Evolutionary conservation across 37 sponge, comb jelly and placozoan species (phyloP).

Genomic region (Aphrocallistes beatrix): DNA sequence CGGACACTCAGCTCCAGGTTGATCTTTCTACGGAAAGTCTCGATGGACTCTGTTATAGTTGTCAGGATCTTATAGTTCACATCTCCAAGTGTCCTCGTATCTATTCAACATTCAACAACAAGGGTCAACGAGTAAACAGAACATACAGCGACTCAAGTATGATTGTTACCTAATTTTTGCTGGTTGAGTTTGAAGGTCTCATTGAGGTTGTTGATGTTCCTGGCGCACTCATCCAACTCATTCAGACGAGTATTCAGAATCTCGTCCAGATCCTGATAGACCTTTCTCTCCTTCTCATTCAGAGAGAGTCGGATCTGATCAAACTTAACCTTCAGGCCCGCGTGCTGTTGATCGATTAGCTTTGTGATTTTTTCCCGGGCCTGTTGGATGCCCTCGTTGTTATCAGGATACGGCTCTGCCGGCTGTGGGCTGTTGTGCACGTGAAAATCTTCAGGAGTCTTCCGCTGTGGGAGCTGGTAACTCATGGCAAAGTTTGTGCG

Average conservation of each 20-base stretch:
- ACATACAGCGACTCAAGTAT: neutral
- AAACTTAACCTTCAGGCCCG: neutral
- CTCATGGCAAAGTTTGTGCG: neutral
- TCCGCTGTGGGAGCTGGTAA: neutral
- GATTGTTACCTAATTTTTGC: neutral
- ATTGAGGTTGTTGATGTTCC: neutral
- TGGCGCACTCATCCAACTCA: neutral
- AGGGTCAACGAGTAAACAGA: neutral
- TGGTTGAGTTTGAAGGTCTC: slow-evolving; percentile 1
- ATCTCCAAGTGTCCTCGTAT: neutral
- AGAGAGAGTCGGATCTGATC: slow-evolving; percentile 1
- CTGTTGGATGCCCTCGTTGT: neutral
- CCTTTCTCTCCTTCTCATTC: neutral
- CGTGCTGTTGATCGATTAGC: neutral
- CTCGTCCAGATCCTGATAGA: neutral
- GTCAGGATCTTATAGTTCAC: neutral
- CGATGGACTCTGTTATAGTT: neutral
- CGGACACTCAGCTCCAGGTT: neutral
- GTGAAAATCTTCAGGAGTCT: neutral
- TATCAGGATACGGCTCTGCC: no score
- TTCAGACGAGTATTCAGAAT: neutral
- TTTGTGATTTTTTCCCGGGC: neutral
- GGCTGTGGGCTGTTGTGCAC: neutral
- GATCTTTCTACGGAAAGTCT: neutral
- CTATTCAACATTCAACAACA: neutral